Percentiles rank a stretch among this genome's conserved stretches.
These are phyloP conservation scores for Phoxinus phoxinus DNA, from an alignment of 2,113 vertebrate genomes.

Conservation along the genomic window DNA sequence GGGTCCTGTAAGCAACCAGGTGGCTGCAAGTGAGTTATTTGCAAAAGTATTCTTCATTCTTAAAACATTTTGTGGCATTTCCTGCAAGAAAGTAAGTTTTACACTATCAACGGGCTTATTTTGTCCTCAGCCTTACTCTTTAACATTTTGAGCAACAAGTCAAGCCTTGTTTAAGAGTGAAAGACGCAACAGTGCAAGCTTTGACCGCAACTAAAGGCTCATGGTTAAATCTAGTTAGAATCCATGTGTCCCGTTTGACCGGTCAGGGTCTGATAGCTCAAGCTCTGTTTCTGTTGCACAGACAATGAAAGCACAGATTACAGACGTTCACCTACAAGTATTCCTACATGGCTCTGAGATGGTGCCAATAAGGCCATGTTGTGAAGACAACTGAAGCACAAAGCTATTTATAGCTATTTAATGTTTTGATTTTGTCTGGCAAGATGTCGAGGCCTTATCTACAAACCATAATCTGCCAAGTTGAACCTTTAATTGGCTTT, in stretches of 20 bases:
- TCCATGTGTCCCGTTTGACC: constrained; percentile 64
- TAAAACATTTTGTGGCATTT: background rate
- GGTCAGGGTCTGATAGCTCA: constrained; percentile 78
- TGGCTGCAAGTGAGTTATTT: constrained; percentile 89
- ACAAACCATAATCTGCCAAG: constrained; percentile 41
- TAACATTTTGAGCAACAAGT: constrained; percentile 48
- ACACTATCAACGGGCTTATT: constrained; percentile 1
- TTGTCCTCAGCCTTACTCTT: constrained; percentile 24
- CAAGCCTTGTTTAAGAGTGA: constrained; percentile 51
- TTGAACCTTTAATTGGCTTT: constrained; percentile 63
- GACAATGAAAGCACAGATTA: constrained; percentile 69
- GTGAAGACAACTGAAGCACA: background rate
- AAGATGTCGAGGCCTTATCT: constrained; percentile 58
- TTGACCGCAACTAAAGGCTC: constrained; percentile 80
- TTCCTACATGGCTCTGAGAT: constrained; percentile 16
- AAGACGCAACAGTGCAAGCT: constrained; percentile 79
- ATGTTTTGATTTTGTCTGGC: constrained; percentile 6
- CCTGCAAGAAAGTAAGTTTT: background rate
- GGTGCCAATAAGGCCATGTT: constrained; percentile 21
- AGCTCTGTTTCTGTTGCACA: constrained; percentile 74
- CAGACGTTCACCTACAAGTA: constrained; percentile 22
- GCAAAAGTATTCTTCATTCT: background rate
- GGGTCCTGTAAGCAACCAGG: constrained; percentile 93
- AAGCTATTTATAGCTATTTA: constrained; percentile 15
- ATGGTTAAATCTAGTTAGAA: constrained; percentile 80